A percentile compares a stretch with the other conserved stretches of the same genome.
These are phyloP conservation scores for Theristicus caerulescens DNA, from an alignment of 2,113 vertebrate genomes.

Conservation along the genomic window DNA sequence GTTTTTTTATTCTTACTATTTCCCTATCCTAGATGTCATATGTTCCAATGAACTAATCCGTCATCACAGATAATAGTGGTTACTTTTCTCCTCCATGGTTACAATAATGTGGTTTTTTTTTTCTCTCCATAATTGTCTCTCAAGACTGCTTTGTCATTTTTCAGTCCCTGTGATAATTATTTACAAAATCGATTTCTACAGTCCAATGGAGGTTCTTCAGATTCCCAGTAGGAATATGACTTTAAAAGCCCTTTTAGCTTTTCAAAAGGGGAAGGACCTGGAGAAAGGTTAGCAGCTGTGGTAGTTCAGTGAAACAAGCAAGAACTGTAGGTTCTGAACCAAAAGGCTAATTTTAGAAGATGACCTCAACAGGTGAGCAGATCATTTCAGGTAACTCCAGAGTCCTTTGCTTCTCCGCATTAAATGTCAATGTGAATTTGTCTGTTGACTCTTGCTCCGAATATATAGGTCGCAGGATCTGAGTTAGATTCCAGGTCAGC, in stretches of 20 bases:
- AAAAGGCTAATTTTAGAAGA: not conserved
- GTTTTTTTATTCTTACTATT: not conserved
- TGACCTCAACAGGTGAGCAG: constrained; percentile 15
- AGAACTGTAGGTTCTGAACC: not conserved
- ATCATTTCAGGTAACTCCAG: constrained; percentile 18
- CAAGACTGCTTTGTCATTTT: not conserved
- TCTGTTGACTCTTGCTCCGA: not conserved
- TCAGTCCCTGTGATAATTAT: not conserved
- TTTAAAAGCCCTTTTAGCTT: not conserved
- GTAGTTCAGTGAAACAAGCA: not conserved
- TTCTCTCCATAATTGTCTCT: not conserved
- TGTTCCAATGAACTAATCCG: not conserved
- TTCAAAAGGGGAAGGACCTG: not conserved
- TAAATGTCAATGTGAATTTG: constrained; percentile 10
- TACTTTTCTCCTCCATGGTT: not conserved
- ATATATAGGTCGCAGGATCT: constrained; percentile 5
- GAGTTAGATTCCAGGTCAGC: constrained; percentile 44
- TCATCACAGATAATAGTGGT: not conserved
- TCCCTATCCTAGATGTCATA: not conserved
- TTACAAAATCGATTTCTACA: not conserved
- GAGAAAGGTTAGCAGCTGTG: not conserved
- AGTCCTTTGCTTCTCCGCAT: not conserved
- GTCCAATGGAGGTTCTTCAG: not conserved
- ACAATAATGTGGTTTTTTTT: not conserved
- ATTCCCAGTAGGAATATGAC: not conserved